Evolutionary conservation across 1,140 invertebrate species (phyloP), one percentile per base, ranked within the genome.

Genomic region (Drosophila suzukii): DNA sequence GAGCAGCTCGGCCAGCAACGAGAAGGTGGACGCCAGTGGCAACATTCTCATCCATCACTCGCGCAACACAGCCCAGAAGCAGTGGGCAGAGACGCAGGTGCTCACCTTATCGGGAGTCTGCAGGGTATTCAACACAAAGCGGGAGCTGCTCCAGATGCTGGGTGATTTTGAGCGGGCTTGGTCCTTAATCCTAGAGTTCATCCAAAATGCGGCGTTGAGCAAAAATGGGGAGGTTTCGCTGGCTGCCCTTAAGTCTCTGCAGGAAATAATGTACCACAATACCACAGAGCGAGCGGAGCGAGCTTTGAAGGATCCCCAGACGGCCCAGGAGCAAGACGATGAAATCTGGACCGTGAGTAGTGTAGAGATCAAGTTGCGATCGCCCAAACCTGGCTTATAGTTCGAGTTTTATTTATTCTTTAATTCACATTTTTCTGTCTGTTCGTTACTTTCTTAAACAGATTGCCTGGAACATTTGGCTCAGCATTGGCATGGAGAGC

Each of bases 41-140:
- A 98, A 98, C 90, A 98, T 99, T 78, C 94, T 99, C 0, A 99
- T 99, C 79, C 99, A 99, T 93, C 99, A 99, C 93, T 98, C 98
- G 0, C 94, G 99, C 75, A 99, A 99, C 92, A 99, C 99, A 0
- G 98, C 98, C 15, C 98, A 99, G 91, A 99, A 99, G 90, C 99
- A 99, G 92, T 99, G 99, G 99, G 98, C 98, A 7, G 99, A 99
- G 93, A 99, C 99, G 6, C 97, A 98, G 93, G 94, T 95, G 24
- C 78, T 95, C 41, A 95, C 94, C 0, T 75, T 95, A 0, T 95
- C 95, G 0, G 95, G 95, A 0, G 95, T 95, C 41, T 95, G 94
- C 6, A 92, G 95, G 11, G 95, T 97, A 11, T 99, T 99, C 92
- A 98, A 98, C 90, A 97, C 97, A 0, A 98, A 99, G 92, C 94